These are phyloP conservation scores for Noctua fimbriata DNA, from an alignment of 2,888 invertebrate genomes.

Conservation along the genomic window DNA sequence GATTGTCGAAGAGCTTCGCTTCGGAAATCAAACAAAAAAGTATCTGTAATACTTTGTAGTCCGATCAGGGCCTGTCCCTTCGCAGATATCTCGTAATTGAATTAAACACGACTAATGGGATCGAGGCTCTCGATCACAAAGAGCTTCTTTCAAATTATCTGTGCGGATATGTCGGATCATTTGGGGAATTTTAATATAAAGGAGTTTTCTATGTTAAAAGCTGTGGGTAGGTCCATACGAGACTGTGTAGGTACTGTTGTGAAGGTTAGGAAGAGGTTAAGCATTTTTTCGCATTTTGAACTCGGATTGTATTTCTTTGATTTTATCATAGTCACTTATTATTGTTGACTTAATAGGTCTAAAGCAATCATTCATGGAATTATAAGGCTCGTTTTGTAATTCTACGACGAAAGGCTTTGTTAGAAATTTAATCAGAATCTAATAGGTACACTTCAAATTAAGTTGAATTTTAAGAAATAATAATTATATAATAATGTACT, in stretches of 20 bases:
- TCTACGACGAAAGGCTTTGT: background rate
- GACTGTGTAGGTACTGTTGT: background rate
- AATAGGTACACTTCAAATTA: no score
- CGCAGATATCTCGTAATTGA: slow-evolving; percentile 41
- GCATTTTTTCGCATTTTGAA: background rate
- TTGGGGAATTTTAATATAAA: slow-evolving; percentile 54
- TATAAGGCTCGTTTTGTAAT: background rate
- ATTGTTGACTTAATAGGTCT: background rate
- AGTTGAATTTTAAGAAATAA: no score
- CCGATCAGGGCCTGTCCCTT: slow-evolving; percentile 21
- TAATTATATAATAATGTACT: background rate
- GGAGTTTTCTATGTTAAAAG: slow-evolving; percentile 11
- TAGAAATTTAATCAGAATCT: no score
- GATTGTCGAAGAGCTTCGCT: slow-evolving; percentile 22
- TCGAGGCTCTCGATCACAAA: slow-evolving; percentile 45
- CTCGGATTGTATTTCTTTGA: background rate
- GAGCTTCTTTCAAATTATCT: slow-evolving; percentile 46
- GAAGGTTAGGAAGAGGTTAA: background rate
- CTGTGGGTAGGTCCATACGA: background rate
- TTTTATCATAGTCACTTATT: background rate
- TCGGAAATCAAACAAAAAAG: slow-evolving; percentile 39
- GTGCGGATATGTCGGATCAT: slow-evolving; percentile 41
- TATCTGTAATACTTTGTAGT: slow-evolving; percentile 35
- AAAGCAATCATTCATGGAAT: background rate
- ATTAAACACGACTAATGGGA: slow-evolving; percentile 55